Evolutionary conservation across 2,797 vertebrate genomes (phyloP), one percentile per base, ranked within the genome.

Genomic region (Pristis pectinata): DNA sequence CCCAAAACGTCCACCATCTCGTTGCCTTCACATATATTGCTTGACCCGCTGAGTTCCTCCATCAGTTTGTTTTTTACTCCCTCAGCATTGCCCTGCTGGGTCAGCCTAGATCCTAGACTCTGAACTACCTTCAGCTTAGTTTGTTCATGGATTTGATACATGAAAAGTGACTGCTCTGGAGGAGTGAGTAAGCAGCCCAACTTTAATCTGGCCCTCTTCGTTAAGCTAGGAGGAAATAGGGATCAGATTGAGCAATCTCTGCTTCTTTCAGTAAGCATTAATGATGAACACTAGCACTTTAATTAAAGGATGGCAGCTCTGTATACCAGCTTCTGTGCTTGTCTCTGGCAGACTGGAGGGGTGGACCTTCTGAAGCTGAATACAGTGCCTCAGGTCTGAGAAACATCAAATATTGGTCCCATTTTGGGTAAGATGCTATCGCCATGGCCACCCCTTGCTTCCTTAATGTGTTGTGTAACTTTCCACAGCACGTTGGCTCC

Each of bases 401-500:
- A 44, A 44, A 93, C 37, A 67, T 30, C 64, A 93, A 93, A 72
- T 22, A 30, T 74, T 30, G 27, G 41, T 74, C 72, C 92, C 72
- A 49, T 74, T n/a, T 94, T 76, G 0, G 17, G 92, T 27, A 17
- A 49, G 41, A 74, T 94, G 27, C n/a, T 41, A 91, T 91, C 87
- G 24, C 59, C 87, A 91, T 67, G 70, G 70, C 44, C 0, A 11
- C 30, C 64, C 22, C 24, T 34, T 19, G 70, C 70, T 94, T 94
- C 72, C 70, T 94, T 34, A 70, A 94, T 56, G 11, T 76, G 67
- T 56, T 76, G 44, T 76, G 30, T 94, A 94, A 76, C 44, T 94
- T 94, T 94, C 92, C 92, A 94, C 92, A 56, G 70, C 30, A 56
- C 44, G 19, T 56, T 76, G 67, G 72, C 92, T 94, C 92, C 30